Conservation (phyloP, 2,888 invertebrate genomes). For the Tinea trinotella region DNA sequence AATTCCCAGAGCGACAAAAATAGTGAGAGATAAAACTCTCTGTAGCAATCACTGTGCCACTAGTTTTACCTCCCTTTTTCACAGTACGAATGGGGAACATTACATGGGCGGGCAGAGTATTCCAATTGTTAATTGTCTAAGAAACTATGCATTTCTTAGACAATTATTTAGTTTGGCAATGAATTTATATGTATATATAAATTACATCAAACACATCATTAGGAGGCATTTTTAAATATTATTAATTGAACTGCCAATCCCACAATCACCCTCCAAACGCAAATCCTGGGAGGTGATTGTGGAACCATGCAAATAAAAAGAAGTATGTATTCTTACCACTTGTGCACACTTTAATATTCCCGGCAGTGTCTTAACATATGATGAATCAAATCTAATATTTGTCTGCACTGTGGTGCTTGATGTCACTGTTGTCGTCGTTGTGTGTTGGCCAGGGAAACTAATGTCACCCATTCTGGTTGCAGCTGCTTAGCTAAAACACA, state of each 20-base stretch:
- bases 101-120: too few relatives aligned
- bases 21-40: neutral
- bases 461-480: constrained; percentile 74
- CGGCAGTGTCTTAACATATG: constrained; percentile 79
- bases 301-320: neutral
- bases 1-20: too few relatives aligned
- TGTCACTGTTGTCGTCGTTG: constrained; percentile 79
- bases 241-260: neutral
- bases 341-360: constrained; percentile 83
- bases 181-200: too few relatives aligned
- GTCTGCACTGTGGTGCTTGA: constrained; percentile 80
- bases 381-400: constrained; percentile 81
- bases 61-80: too few relatives aligned
- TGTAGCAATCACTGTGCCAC: too few relatives aligned
- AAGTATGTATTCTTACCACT: constrained; percentile 74
- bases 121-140: too few relatives aligned
- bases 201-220: too few relatives aligned
- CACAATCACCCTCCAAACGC: too few relatives aligned
- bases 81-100: too few relatives aligned
- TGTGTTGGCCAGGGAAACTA: constrained; percentile 83
- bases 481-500: too few relatives aligned
- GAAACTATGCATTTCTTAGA: too few relatives aligned
- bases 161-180: too few relatives aligned
- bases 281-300: neutral
- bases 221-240: neutral